Conservation (phyloP, 1,140 invertebrate genomes). For the Pinna nobilis region DNA sequence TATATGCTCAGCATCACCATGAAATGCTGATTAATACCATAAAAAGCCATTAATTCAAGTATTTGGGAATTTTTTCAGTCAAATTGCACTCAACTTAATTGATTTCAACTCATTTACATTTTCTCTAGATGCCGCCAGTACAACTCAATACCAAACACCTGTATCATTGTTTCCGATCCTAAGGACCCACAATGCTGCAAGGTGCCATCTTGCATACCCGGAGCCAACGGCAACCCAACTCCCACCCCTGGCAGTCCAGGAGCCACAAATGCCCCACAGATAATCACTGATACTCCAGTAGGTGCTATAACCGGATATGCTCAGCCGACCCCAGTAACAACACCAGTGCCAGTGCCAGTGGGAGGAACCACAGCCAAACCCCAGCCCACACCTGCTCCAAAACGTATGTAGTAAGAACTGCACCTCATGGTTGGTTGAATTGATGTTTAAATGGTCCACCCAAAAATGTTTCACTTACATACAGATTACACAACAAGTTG, state of each 20-base stretch:
- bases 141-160: slow-evolving; percentile 50
- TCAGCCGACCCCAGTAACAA: slow-evolving; percentile 29
- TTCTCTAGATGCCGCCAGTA: slow-evolving; percentile 55
- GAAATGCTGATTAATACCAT: neutral
- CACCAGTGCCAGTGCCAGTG: slow-evolving; percentile 28
- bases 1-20: too few species aligned
- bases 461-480: neutral
- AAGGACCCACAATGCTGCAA: slow-evolving; percentile 61
- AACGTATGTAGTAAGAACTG: slow-evolving; percentile 9
- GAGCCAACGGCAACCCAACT: slow-evolving; percentile 29
- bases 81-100: too few species aligned
- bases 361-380: slow-evolving; percentile 34
- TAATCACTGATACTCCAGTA: slow-evolving; percentile 30
- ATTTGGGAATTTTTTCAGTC: neutral
- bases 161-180: slow-evolving; percentile 57
- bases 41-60: neutral
- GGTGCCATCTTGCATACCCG: slow-evolving; percentile 56
- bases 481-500: too few species aligned
- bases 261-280: slow-evolving; percentile 20
- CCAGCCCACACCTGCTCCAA: slow-evolving; percentile 39
- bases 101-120: too few species aligned
- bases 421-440: neutral
- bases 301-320: slow-evolving; percentile 48
- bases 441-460: neutral
- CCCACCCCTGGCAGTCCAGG: slow-evolving; percentile 38